Conservation (phyloP, 2,797 vertebrate genomes). For the Lagocephalus sceleratus region DNA sequence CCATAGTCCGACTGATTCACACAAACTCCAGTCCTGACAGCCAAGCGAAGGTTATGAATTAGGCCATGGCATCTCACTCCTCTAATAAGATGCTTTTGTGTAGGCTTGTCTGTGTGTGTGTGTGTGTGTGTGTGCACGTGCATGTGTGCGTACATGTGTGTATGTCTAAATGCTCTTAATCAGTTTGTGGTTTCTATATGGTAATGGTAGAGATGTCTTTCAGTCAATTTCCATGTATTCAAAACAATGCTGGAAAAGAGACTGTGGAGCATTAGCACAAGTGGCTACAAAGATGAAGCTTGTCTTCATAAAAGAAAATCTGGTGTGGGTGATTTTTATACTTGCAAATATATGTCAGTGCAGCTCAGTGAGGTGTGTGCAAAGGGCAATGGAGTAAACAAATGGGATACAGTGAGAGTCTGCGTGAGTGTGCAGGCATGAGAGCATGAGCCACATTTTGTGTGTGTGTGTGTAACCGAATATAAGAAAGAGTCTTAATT, state of each 20-base stretch:
- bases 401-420: constrained; percentile 12
- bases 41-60: constrained; percentile 63
- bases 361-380: constrained; percentile 19
- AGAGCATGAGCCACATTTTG: neutral
- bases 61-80: constrained; percentile 66
- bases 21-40: constrained; percentile 35
- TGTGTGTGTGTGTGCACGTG: constrained; percentile 32
- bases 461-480: constrained; percentile 25
- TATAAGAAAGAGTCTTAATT: constrained; percentile 63
- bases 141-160: neutral
- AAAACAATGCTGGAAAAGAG: neutral
- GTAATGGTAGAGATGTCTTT: too few species aligned
- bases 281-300: neutral
- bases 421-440: constrained; percentile 7
- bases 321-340: constrained; percentile 26
- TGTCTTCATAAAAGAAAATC: constrained; percentile 24
- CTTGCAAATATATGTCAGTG: constrained; percentile 22
- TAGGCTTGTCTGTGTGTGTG: constrained; percentile 21
- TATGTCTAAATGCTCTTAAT: neutral
- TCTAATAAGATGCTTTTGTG: constrained; percentile 65
- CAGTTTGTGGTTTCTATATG: too few species aligned
- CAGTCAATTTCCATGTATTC: too few species aligned
- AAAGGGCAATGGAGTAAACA: constrained; percentile 39
- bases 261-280: neutral
- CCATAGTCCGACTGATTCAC: constrained; percentile 45